Evolutionary conservation across 2,113 vertebrate genomes (phyloP).

Genomic region (Miniopterus natalensis): DNA sequence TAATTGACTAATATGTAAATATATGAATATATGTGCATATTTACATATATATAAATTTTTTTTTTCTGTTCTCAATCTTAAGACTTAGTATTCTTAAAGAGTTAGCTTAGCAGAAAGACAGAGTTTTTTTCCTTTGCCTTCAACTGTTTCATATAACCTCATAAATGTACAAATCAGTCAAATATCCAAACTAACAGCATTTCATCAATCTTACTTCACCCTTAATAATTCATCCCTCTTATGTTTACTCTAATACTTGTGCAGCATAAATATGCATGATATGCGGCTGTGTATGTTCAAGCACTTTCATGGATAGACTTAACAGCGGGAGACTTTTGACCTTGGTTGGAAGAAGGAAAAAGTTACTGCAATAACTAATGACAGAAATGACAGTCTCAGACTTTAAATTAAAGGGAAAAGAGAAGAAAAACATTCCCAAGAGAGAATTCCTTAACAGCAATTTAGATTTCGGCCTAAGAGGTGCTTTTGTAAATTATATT

Average conservation of each 20-base stretch:
- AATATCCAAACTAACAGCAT: conserved; percentile 90
- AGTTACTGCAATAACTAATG: conserved; percentile 93
- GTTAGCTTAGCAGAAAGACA: conserved; percentile 63
- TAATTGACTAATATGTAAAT: not conserved
- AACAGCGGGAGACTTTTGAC: conserved; percentile 90
- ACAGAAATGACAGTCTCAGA: conserved; percentile 92
- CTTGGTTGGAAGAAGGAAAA: conserved; percentile 92
- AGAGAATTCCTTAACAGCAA: conserved; percentile 82
- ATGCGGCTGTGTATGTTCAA: conserved; percentile 76
- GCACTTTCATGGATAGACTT: conserved; percentile 91
- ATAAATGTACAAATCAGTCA: conserved; percentile 83
- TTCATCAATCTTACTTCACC: conserved; percentile 92
- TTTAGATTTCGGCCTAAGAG: conserved; percentile 76
- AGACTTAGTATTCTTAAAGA: conserved; percentile 4
- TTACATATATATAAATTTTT: not conserved
- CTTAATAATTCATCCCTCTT: conserved; percentile 96
- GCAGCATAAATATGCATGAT: conserved; percentile 96
- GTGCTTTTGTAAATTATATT: conserved; percentile 68
- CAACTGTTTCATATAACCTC: conserved; percentile 71
- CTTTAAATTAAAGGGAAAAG: conserved; percentile 89
- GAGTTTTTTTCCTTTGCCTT: conserved; percentile 71
- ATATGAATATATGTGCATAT: not conserved
- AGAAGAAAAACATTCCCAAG: conserved; percentile 83
- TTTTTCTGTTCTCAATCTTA: not conserved
- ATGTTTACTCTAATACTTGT: conserved; percentile 97